Evolutionary conservation across 2,113 vertebrate species (phyloP).

Genomic region (Oceanodroma tethys): DNA sequence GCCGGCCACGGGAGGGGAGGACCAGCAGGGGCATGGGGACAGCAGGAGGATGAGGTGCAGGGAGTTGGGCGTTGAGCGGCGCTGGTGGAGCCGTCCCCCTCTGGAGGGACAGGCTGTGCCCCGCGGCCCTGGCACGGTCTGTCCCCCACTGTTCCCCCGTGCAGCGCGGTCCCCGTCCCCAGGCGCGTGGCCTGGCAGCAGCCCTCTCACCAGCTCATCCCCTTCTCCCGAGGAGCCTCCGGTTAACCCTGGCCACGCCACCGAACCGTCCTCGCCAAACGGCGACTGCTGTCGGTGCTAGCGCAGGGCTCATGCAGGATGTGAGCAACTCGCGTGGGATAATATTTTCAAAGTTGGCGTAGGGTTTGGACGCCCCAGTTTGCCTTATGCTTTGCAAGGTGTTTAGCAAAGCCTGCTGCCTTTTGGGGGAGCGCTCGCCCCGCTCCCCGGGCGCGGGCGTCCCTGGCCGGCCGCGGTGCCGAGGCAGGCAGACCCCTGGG

Average conservation of each 20-base stretch:
- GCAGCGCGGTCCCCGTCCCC: not conserved
- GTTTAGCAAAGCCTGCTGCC: not conserved
- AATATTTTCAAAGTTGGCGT: no score
- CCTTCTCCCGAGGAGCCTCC: not conserved
- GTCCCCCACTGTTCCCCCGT: not conserved
- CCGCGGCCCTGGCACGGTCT: accelerated
- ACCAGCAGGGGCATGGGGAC: not conserved
- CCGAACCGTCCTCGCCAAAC: accelerated
- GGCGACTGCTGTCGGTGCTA: accelerated
- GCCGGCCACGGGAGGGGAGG: not conserved
- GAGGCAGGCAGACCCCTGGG: no score
- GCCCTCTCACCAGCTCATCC: not conserved
- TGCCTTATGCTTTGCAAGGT: not conserved
- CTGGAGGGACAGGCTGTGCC: not conserved
- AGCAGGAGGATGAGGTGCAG: not conserved
- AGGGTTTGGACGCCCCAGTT: not conserved
- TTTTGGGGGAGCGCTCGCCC: not conserved
- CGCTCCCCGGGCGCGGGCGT: not conserved
- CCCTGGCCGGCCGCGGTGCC: not conserved
- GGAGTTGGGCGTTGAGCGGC: accelerated
- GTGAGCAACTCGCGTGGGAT: accelerated
- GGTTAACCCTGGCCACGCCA: not conserved
- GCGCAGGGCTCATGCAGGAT: accelerated
- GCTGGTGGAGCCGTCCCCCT: not conserved
- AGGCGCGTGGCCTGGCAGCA: accelerated